These are phyloP conservation scores for Epizoanthus scotinus DNA, from an alignment of 92 coral and sea anemone genomes.

Conservation along the genomic window DNA sequence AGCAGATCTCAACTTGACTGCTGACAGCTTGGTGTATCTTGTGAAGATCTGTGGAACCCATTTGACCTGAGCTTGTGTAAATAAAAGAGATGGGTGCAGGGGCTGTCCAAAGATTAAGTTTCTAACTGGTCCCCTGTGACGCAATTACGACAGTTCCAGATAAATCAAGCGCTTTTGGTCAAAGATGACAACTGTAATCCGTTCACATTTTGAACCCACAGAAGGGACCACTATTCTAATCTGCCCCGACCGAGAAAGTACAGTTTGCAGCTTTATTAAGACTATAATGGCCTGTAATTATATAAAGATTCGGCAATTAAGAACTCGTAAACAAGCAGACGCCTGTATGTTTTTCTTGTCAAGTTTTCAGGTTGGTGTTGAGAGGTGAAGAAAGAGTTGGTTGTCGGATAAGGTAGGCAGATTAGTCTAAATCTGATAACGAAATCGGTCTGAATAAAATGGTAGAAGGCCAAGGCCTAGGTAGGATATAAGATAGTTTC, in stretches of 20 bases:
- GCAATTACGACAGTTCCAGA: neutral
- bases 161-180: neutral
- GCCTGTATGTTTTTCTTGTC: constrained; percentile 35
- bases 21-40: neutral
- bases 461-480: no score
- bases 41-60: neutral
- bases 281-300: no score
- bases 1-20: neutral
- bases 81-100: neutral
- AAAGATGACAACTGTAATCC: neutral
- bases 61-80: constrained; percentile 10
- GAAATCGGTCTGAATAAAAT: no score
- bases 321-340: constrained; percentile 6
- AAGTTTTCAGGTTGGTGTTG: constrained; percentile 16
- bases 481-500: no score
- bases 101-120: neutral
- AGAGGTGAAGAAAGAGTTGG: constrained; percentile 1
- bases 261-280: no score
- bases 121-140: neutral
- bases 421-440: no score
- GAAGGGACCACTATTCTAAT: no score
- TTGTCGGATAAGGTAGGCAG: neutral
- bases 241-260: no score
- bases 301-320: neutral
- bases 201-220: no score